Conservation (phyloP, 2,797 vertebrate genomes). For the Benthosema pterotum region DNA sequence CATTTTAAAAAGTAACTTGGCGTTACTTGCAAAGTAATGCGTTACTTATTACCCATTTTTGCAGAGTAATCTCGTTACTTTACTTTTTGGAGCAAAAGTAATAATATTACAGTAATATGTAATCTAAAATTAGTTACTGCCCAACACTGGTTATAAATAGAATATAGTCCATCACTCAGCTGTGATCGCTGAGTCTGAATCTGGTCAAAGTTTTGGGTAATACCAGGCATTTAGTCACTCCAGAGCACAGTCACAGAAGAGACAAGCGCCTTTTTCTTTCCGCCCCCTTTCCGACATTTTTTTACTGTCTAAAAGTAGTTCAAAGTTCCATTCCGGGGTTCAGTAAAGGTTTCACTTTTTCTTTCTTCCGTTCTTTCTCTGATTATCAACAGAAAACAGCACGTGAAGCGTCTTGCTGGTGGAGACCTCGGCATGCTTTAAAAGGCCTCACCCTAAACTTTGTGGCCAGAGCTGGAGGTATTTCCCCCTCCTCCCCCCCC, state of each 20-base stretch:
- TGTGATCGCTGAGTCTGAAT: too few relatives aligned
- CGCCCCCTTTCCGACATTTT: neutral
- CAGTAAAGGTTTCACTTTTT: conserved; percentile 22
- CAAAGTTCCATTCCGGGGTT: neutral
- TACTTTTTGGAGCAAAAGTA: too few relatives aligned
- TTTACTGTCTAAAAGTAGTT: neutral
- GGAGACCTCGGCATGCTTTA: conserved; percentile 5
- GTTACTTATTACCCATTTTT: too few relatives aligned
- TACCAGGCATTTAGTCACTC: neutral
- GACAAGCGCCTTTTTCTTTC: neutral
- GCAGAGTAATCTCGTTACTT: too few relatives aligned
- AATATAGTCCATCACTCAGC: too few relatives aligned
- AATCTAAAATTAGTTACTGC: too few relatives aligned
- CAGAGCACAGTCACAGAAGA: neutral
- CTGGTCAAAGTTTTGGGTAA: too few relatives aligned
- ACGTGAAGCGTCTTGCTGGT: conserved; percentile 2
- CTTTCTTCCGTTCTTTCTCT: neutral
- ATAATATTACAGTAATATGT: too few relatives aligned
- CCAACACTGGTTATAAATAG: too few relatives aligned
- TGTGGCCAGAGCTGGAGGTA: conserved; percentile 9
- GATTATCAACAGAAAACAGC: conserved; percentile 17
- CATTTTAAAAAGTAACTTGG: too few relatives aligned
- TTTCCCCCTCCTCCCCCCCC: conserved; percentile 17
- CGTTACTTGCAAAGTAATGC: too few relatives aligned
- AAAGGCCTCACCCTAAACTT: conserved; percentile 19